These are phyloP conservation scores for Emydoidea blandingii DNA, from an alignment of 2,797 vertebrate genomes.

Conservation along the genomic window DNA sequence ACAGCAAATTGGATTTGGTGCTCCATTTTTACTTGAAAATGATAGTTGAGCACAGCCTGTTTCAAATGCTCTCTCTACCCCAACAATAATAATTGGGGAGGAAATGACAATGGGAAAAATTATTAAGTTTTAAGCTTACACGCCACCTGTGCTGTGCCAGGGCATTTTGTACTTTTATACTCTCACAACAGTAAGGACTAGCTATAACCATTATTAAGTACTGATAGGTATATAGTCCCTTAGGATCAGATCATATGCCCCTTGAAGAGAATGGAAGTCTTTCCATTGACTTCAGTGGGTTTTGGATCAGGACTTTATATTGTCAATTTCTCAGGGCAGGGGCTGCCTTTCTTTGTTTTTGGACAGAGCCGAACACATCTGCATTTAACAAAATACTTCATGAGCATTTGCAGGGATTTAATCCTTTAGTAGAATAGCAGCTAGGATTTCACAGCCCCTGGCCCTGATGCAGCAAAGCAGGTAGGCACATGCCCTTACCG, in stretches of 20 bases:
- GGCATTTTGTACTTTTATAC: not conserved
- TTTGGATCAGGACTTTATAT: not conserved
- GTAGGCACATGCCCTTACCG: not conserved
- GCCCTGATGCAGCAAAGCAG: not conserved
- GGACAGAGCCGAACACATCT: not conserved
- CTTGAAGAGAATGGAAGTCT: not conserved
- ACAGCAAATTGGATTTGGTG: not conserved
- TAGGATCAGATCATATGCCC: not conserved
- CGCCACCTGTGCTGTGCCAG: not conserved
- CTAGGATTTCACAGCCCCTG: not conserved
- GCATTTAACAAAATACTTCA: not conserved
- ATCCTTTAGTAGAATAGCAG: not conserved
- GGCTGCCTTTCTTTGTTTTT: not conserved
- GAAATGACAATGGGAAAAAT: not conserved
- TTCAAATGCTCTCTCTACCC: not conserved
- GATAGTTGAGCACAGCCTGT: not conserved
- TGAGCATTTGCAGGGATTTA: not conserved
- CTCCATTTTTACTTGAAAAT: not conserved
- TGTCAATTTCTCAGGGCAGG: fast-evolving
- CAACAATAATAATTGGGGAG: not conserved
- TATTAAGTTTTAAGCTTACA: not conserved
- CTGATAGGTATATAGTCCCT: not conserved
- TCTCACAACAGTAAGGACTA: not conserved
- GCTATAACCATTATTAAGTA: not conserved
- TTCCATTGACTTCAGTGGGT: not conserved